phyloP scores from a whole-genome alignment of 2,797 vertebrate genomes.

The Sylvilagus floridanus region DNA sequence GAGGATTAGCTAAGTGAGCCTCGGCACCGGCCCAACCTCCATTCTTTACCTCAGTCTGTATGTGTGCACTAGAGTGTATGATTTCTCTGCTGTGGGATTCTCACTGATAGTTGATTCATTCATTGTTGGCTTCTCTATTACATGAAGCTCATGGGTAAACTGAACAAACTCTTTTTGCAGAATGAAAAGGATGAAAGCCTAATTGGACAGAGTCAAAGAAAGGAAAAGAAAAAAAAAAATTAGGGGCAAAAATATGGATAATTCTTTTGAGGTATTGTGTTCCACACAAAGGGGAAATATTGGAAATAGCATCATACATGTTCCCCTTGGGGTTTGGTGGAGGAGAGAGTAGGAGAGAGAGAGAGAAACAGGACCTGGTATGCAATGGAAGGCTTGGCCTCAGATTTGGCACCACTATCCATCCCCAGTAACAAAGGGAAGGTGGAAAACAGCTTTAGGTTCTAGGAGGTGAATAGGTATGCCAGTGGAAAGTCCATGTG shows the following conservation, averaged over 20 bases:
- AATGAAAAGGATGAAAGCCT: neutral
- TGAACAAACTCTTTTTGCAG: neutral
- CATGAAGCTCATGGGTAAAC: neutral
- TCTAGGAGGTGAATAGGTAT: neutral
- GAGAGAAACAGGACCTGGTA: neutral
- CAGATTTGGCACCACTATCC: neutral
- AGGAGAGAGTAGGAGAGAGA: too few relatives aligned
- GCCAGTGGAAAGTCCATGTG: neutral
- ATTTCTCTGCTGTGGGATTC: neutral
- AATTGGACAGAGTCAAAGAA: neutral
- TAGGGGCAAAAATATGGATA: neutral
- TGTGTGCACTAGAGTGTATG: neutral
- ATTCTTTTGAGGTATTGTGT: neutral
- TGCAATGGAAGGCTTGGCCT: neutral
- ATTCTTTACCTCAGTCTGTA: neutral
- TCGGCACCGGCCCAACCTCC: too few relatives aligned
- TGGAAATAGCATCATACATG: neutral
- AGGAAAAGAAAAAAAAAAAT: neutral
- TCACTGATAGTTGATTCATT: neutral
- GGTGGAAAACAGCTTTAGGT: neutral
- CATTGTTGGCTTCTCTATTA: neutral
- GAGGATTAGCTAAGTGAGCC: too few relatives aligned
- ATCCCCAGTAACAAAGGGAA: neutral
- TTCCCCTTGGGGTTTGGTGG: neutral
- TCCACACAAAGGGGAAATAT: rapidly evolving